Evolutionary conservation across 2,113 vertebrate species (phyloP).

Genomic region (Clarias batrachus): DNA sequence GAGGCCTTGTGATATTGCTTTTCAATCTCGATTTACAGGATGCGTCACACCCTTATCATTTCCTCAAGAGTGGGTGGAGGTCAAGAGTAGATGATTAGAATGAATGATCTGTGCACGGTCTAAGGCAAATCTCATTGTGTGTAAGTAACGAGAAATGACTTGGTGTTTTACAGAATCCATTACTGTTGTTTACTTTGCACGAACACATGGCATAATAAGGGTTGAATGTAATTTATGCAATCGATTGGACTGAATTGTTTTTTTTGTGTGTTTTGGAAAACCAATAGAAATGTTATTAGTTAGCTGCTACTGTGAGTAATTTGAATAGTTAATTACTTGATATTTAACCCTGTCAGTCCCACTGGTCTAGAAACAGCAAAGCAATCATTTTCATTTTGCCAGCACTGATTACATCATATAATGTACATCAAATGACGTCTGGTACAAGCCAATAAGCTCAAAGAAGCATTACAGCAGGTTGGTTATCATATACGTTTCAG

Average conservation of each 20-base stretch:
- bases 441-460: background rate
- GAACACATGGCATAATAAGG: background rate
- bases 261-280: background rate
- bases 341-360: slow-evolving; percentile 7
- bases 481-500: too few species aligned
- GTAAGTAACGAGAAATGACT: slow-evolving; percentile 1
- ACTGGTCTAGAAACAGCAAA: background rate
- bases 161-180: background rate
- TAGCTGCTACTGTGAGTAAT: slow-evolving; percentile 23
- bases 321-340: slow-evolving; percentile 20
- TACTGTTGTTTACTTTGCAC: background rate
- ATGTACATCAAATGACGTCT: background rate
- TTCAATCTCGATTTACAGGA: background rate
- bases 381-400: slow-evolving; percentile 19
- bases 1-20: background rate
- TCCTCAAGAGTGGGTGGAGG: slow-evolving; percentile 17
- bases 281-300: background rate
- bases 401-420: slow-evolving; percentile 19
- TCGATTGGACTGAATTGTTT: too few species aligned
- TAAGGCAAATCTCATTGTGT: background rate
- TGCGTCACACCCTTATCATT: slow-evolving; percentile 12
- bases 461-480: background rate
- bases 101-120: background rate
- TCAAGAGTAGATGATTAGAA: background rate
- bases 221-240: background rate